Evolutionary conservation across 2,888 invertebrate genomes (phyloP).

Genomic region (Amblyjoppa fuscipennis): DNA sequence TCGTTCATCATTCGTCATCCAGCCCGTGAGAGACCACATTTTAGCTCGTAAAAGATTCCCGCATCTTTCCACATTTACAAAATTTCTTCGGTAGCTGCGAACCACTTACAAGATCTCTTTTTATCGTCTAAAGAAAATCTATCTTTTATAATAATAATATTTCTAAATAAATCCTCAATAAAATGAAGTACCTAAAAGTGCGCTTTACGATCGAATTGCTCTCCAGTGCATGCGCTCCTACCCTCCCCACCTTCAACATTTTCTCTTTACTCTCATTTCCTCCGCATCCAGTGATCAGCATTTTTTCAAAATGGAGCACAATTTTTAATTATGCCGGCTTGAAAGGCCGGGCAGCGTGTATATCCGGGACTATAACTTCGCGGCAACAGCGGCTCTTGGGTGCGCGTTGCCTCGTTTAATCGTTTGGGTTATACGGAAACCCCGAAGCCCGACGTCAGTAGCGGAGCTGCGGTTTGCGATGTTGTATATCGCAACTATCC

Average conservation of each 20-base stretch:
- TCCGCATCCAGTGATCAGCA: slow-evolving; percentile 74
- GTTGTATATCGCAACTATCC: slow-evolving; percentile 40
- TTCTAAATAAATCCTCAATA: neutral
- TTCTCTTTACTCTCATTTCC: slow-evolving; percentile 2
- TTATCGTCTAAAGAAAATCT: neutral
- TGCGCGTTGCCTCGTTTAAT: slow-evolving; percentile 77
- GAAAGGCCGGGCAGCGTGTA: slow-evolving; percentile 42
- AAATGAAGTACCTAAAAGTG: neutral
- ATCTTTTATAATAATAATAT: neutral
- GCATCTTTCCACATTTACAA: neutral
- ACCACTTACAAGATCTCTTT: neutral
- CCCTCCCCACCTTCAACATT: neutral
- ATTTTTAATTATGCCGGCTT: slow-evolving; percentile 84
- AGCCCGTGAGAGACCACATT: neutral
- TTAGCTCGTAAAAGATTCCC: neutral
- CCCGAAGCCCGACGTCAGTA: slow-evolving; percentile 74
- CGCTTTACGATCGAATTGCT: neutral
- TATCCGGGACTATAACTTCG: slow-evolving; percentile 44
- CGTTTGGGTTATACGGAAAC: slow-evolving; percentile 84
- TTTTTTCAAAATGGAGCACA: slow-evolving; percentile 82
- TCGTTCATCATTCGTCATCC: neutral
- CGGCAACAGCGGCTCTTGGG: slow-evolving; percentile 28
- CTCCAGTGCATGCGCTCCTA: neutral
- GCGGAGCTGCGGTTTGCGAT: slow-evolving; percentile 46
- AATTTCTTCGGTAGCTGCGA: neutral